phyloP scores from a whole-genome alignment of 2,888 invertebrate genomes.

The Calameuta idolon region DNA sequence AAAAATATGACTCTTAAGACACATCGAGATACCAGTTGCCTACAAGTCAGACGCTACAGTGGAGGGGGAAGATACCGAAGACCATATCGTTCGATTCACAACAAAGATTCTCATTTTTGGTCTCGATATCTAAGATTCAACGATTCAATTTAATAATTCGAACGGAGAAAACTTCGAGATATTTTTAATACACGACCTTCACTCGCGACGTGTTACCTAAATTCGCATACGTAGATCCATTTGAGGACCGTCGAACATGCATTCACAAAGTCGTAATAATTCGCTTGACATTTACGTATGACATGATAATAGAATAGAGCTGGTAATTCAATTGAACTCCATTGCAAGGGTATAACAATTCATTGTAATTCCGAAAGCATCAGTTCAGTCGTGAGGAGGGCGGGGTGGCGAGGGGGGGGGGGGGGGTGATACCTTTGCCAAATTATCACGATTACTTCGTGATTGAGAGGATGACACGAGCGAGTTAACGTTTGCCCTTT shows the following conservation, averaged over 20 bases:
- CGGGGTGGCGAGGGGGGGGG: too few species aligned
- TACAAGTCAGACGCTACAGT: background rate
- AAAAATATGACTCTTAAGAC: background rate
- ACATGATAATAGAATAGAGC: too few species aligned
- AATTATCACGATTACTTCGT: too few species aligned
- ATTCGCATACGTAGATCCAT: background rate
- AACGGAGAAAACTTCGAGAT: background rate
- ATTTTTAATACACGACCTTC: background rate
- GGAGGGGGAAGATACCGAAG: background rate
- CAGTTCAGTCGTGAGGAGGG: background rate
- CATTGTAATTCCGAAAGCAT: background rate
- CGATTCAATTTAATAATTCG: too few species aligned
- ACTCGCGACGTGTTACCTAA: background rate
- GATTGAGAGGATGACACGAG: too few species aligned
- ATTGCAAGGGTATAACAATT: background rate
- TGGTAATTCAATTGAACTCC: too few species aligned
- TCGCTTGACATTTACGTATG: too few species aligned
- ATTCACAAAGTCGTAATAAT: too few species aligned
- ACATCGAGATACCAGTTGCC: background rate
- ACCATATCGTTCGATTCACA: too few species aligned
- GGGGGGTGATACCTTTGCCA: too few species aligned
- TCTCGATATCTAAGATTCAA: too few species aligned
- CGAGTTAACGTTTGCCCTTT: background rate
- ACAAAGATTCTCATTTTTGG: too few species aligned
- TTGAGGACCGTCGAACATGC: background rate